Evolutionary conservation across 2,888 invertebrate genomes (phyloP), one percentile per base, ranked within the genome.

Genomic region (Drosophila neonasuta): DNA sequence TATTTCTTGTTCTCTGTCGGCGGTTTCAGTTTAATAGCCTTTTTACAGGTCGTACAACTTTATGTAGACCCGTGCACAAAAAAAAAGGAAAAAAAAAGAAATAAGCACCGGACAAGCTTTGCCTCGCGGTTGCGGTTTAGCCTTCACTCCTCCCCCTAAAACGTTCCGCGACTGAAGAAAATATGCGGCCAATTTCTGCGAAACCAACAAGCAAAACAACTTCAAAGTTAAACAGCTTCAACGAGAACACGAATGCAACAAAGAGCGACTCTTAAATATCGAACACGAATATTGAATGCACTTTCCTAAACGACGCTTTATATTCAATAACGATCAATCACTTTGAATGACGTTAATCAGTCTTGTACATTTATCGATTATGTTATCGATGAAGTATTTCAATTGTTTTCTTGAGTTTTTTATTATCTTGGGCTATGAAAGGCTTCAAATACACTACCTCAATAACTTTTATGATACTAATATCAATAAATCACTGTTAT

Each of bases 11-110:
- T 13, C 54, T 45, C 13, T 32, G 24, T 46, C 46, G 48, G 41
- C 46, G 54, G 67, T 60, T 63, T 66, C 84, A 72, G 80, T 81
- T 84, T 84, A 84, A 84, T 84, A 82, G 84, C 80, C 80, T 81
- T 86, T 86, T 84, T 86, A 80, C 84, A 79, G 86, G 85, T 84
- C 84, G 84, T 84, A 86, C 84, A 74, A 77, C 79, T 85, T 82
- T 85, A 82, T 78, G 82, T 71, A 24, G 65, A 41, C 17, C 64
- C 61, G 55, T 56, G 49, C 11, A 36, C 36, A 36, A 34, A 10
- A 34, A 34, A 10, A 32, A 9, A 0, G 10, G 0, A 36, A 34
- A 32, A 32, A 32, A 9, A 34, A 11, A 34, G n/a, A 54, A 67
- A 55, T 48, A 55, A 34, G 49, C 34, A 36, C 54, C 50, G 63